These are phyloP conservation scores for Petrolisthes manimaculis DNA, from an alignment of 2,888 invertebrate species.

Conservation along the genomic window DNA sequence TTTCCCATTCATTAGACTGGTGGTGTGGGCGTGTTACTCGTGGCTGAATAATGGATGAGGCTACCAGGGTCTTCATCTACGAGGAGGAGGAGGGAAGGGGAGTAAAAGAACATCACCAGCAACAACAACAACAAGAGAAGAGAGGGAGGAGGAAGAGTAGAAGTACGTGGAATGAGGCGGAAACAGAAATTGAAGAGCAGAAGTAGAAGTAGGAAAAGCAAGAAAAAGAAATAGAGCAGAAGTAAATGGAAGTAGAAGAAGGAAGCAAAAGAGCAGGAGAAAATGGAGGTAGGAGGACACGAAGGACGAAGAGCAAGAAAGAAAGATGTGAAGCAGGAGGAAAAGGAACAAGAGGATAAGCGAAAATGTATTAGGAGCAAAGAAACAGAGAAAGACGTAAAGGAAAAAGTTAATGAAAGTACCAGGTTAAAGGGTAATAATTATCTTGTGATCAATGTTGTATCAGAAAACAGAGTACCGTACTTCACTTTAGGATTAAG, in stretches of 20 bases:
- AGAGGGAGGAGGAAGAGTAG: background rate
- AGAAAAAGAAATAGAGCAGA: background rate
- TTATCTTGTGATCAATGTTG: too few relatives aligned
- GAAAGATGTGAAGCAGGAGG: background rate
- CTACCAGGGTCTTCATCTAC: too few relatives aligned
- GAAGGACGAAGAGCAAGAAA: background rate
- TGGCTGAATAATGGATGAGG: too few relatives aligned
- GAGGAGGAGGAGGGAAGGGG: background rate
- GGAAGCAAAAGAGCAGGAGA: background rate
- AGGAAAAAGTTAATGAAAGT: background rate
- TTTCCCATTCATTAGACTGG: too few relatives aligned
- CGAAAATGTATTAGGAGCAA: too few relatives aligned
- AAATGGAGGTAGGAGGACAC: slow-evolving; percentile 2
- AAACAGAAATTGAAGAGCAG: background rate
- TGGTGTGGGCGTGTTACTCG: too few relatives aligned
- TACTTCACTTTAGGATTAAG: too few relatives aligned
- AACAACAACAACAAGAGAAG: background rate
- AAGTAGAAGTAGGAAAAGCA: background rate
- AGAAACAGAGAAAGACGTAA: background rate
- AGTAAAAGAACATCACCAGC: background rate
- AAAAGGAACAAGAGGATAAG: background rate
- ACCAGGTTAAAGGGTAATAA: too few relatives aligned
- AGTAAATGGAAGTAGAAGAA: background rate
- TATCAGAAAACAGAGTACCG: too few relatives aligned
- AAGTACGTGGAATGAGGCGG: background rate